Conservation (phyloP, 2,888 invertebrate genomes). For the Itoplectis maculator region DNA sequence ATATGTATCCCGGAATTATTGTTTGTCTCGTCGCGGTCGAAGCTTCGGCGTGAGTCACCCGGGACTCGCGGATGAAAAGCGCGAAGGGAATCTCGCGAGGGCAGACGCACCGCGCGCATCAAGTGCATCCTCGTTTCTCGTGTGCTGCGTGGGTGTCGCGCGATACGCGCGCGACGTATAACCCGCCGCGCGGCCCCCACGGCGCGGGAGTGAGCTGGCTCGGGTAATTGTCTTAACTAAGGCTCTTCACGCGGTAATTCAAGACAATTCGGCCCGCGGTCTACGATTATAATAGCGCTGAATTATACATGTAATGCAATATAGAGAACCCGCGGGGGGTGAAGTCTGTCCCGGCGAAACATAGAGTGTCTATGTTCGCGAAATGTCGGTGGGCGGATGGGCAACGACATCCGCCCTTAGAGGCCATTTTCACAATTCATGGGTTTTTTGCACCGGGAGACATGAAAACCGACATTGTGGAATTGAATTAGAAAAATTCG, state of each 20-base stretch:
- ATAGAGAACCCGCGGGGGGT: not conserved
- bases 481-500: no score
- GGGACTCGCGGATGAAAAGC: slow-evolving; percentile 50
- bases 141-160: slow-evolving; percentile 74
- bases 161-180: slow-evolving; percentile 49
- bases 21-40: slow-evolving; percentile 70
- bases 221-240: slow-evolving; percentile 82
- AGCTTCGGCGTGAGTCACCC: slow-evolving; percentile 76
- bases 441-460: no score
- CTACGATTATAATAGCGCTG: slow-evolving; percentile 72
- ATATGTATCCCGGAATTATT: slow-evolving; percentile 51
- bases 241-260: slow-evolving; percentile 78
- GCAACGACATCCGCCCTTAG: no score
- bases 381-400: not conserved
- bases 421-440: no score
- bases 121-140: slow-evolving; percentile 75
- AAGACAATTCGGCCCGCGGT: slow-evolving; percentile 72
- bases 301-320: slow-evolving; percentile 75
- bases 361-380: no score
- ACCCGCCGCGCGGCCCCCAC: no score
- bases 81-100: slow-evolving; percentile 6
- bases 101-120: slow-evolving; percentile 34
- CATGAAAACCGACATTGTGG: no score
- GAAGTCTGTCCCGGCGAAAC: not conserved
- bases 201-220: slow-evolving; percentile 32